Evolutionary conservation across 2,113 vertebrate genomes (phyloP).

Genomic region (Eolophus roseicapilla): DNA sequence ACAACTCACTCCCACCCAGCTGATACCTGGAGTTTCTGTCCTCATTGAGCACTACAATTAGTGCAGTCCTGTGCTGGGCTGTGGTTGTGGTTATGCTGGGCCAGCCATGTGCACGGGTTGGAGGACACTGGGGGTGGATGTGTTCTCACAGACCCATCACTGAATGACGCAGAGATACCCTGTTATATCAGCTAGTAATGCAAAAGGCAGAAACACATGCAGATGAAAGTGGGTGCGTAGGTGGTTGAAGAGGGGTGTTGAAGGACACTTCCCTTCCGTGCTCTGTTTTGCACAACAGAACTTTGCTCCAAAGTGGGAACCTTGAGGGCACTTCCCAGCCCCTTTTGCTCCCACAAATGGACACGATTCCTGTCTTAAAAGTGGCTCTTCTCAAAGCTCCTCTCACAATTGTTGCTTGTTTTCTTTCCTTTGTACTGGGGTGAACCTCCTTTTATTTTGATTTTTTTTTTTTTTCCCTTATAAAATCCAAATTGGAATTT

Average conservation of each 20-base stretch:
- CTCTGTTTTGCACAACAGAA: background rate
- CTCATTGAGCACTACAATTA: too few relatives aligned
- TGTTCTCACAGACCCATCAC: accelerated
- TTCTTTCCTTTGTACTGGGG: background rate
- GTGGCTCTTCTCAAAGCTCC: background rate
- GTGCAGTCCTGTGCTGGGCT: accelerated
- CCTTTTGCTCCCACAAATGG: background rate
- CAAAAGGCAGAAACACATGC: accelerated
- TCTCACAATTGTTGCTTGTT: background rate
- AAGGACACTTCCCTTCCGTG: background rate
- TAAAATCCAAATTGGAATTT: background rate
- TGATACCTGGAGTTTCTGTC: background rate
- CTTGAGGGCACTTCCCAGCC: background rate
- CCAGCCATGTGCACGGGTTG: background rate
- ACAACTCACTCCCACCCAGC: background rate
- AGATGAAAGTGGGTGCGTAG: background rate
- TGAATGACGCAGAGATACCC: background rate
- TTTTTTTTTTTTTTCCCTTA: background rate
- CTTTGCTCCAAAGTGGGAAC: background rate
- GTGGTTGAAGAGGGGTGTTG: background rate
- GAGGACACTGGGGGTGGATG: too few relatives aligned
- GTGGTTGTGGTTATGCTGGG: background rate
- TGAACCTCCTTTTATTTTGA: background rate
- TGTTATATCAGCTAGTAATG: background rate
- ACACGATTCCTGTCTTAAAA: background rate